phyloP scores from a whole-genome alignment of 2,113 vertebrate species.

The Periophthalmodon schlosseri region DNA sequence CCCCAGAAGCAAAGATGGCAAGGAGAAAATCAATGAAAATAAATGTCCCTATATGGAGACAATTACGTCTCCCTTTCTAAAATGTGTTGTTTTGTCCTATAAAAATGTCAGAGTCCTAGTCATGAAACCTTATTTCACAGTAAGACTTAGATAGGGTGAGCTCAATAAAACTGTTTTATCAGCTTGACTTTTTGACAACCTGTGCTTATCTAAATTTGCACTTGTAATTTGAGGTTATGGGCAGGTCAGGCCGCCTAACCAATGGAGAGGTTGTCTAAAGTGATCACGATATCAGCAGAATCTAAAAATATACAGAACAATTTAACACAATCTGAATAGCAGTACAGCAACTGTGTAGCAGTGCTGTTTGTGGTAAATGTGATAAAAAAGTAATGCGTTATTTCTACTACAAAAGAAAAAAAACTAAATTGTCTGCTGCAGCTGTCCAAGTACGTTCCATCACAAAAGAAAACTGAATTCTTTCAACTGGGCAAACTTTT shows the following conservation, averaged over 20 bases:
- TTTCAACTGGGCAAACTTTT: too few relatives aligned
- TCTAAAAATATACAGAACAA: not conserved
- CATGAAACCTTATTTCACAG: constrained; percentile 55
- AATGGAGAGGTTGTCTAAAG: constrained; percentile 1
- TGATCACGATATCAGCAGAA: not conserved
- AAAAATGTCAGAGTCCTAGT: constrained; percentile 20
- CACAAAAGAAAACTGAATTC: too few relatives aligned
- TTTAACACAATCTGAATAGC: not conserved
- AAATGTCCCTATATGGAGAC: not conserved
- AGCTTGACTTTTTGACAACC: constrained; percentile 58
- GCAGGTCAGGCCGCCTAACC: constrained; percentile 32
- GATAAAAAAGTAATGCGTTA: not conserved
- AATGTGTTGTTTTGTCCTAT: not conserved
- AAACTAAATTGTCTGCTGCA: too few relatives aligned
- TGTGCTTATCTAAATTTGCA: constrained; percentile 66
- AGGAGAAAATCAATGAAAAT: not conserved
- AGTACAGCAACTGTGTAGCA: not conserved
- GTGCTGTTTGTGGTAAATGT: not conserved
- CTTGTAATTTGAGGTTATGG: constrained; percentile 49
- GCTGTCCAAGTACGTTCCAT: too few relatives aligned
- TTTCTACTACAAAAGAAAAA: not conserved
- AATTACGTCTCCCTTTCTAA: not conserved
- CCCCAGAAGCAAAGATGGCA: not conserved
- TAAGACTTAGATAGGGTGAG: constrained; percentile 48
- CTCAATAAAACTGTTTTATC: constrained; percentile 37